Base-by-base conservation (phyloP, 2,888 invertebrate genomes). In the Tetranychus piercei region DNA sequence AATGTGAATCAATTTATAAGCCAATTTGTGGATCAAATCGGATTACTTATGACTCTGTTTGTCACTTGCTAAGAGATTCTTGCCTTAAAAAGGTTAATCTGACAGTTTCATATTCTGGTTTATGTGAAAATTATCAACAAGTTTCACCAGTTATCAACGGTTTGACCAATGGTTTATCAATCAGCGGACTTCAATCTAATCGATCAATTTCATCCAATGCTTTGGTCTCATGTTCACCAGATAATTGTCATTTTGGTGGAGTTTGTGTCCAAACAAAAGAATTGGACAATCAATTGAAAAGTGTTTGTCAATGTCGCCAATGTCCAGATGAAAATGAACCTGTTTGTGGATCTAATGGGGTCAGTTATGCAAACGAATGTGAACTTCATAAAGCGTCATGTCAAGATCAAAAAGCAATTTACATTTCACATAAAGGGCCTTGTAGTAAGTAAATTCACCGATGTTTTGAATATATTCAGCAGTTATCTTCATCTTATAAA, bases 11-110 rank as follows among this genome's bases (percentile, higher is more conserved):
- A 9, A 75, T 73, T 44, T 78, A 78, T 75, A 73, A 74, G 20
- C 78, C 79, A 43, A 77, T 79, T 18, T 79, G 78, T 64, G 79
- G 77, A 8, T 75, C 76, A 45, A 74, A 76, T 73, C 66, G 73
- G 18, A 71, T 73, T 34, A 76, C 75, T 6, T 76, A 67, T 23
- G 70, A 44, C 43, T 71, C 71, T 18, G 44, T 71, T 44, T 71
- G 71, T 44, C 44, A 71, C n/a, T 6, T 71, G 1, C 15, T 44
- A 9, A n/a, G 43, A 44, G 71, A 71, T 23, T 44, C 71, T 44
- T 71, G 71, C 15, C 15, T 44, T 5, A 71, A 44, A n/a, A 20
- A 69, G 69, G 22, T 69, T 22, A 69, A 69, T 23, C 34, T 69
- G 22, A 69, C 69, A 11, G 20, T 69, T 5, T 20, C 69, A 20